Conservation (phyloP, 1,140 invertebrate species). For the Eupeodes corollae region DNA sequence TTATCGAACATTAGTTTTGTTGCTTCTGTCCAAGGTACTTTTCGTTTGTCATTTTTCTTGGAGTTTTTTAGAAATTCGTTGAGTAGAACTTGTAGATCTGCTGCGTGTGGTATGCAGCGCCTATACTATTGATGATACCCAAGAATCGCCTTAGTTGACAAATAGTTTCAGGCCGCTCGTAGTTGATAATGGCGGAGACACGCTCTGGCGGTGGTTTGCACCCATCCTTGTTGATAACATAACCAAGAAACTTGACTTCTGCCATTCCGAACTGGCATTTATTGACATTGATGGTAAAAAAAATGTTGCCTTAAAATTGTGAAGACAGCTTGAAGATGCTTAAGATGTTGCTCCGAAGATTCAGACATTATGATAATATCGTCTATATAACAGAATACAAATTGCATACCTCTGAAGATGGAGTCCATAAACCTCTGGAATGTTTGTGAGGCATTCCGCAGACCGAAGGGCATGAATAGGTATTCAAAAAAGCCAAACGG, state of each 20-base stretch:
- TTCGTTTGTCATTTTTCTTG: constrained; percentile 18
- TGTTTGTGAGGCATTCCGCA: constrained; percentile 30
- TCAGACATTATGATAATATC: constrained; percentile 31
- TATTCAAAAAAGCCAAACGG: constrained; percentile 27
- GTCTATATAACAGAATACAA: constrained; percentile 27
- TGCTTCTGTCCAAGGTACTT: constrained; percentile 7
- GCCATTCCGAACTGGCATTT: constrained; percentile 23
- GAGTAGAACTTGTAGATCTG: constrained; percentile 13
- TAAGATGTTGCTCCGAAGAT: constrained; percentile 17
- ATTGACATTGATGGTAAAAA: constrained; percentile 13
- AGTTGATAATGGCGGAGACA: constrained; percentile 13
- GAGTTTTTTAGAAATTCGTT: constrained; percentile 9
- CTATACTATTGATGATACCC: constrained; percentile 31
- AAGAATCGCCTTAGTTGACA: constrained; percentile 22
- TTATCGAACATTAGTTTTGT: no score
- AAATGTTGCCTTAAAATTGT: constrained; percentile 9
- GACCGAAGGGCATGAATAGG: constrained; percentile 18
- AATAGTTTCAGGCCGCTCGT: constrained; percentile 14
- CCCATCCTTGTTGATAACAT: constrained; percentile 8
- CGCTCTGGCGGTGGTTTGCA: constrained; percentile 9
- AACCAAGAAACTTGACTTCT: constrained; percentile 16
- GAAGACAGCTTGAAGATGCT: constrained; percentile 16
- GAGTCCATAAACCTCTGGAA: constrained; percentile 43
- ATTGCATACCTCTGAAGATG: constrained; percentile 27
- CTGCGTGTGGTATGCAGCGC: constrained; percentile 18